Base-by-base conservation (phyloP, 1,140 invertebrate genomes). In the Delia radicum region DNA sequence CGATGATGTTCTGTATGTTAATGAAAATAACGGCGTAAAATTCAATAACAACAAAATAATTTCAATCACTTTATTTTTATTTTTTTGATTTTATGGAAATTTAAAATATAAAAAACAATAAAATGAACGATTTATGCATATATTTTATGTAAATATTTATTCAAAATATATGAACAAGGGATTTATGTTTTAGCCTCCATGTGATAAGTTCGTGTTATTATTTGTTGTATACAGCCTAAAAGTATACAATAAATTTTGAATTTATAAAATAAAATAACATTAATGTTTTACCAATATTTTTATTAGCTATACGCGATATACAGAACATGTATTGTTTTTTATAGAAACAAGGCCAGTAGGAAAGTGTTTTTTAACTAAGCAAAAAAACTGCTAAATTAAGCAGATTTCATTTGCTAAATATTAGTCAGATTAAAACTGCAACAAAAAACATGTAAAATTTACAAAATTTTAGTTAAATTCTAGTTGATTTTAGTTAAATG, bases 111-210 rank as follows among this genome's bases (percentile, higher is more conserved):
- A 55, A 55, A 21, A 8, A 18, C n/a, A 18, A 21, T 55, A 55
- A 55, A 55, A 55, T 55, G 18, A 55, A 55, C 18, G 48, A 8
- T 21, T 55, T 55, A 55, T 55, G 48, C 48, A 55, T 55, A 18
- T 55, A 55, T 55, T 55, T 55, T 55, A 55, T 55, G 48, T 55
- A 55, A 55, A 55, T 55, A 55, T 55, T 55, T 21, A 55, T 55
- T 55, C n/a, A 24, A 55, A 55, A 18, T 55, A 55, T 8, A 18
- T 21, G 24, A 3, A 55, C n/a, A n/a, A 55, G 21, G 24, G 48
- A 55, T 55, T 21, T 18, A 21, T 8, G 4, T 21, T 21, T 55
- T 21, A 55, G 8, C 48, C 48, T 55, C 4, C 21, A 37, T n/a
- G n/a, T n/a, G n/a, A n/a, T n/a, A n/a, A n/a, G 37, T 10, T 12